Conservation (phyloP, 2,797 vertebrate genomes). For the Choloepus didactylus region DNA sequence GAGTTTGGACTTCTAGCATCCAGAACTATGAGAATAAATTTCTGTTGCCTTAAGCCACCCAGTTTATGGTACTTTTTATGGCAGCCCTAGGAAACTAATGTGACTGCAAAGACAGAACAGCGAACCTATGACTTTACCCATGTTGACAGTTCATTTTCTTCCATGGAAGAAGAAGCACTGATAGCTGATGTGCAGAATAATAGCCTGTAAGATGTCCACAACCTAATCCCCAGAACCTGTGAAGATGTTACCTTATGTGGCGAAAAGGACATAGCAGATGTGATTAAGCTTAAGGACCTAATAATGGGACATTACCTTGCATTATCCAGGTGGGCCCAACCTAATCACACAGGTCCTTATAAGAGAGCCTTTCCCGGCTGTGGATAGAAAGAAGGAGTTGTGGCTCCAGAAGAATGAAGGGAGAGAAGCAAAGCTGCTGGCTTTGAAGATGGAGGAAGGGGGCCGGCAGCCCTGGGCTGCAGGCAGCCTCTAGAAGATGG, state of each 20-base stretch:
- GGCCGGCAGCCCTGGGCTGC: too few species aligned
- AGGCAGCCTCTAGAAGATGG: not conserved
- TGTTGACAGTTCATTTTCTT: not conserved
- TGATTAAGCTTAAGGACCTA: not conserved
- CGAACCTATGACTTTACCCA: not conserved
- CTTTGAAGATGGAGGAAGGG: not conserved
- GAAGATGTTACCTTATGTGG: not conserved
- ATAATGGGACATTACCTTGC: not conserved
- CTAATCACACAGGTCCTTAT: not conserved
- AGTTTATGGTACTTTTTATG: too few species aligned
- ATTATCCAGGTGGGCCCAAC: not conserved
- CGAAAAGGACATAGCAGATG: not conserved
- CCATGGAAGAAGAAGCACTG: not conserved
- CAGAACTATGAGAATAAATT: too few species aligned
- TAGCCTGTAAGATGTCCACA: not conserved
- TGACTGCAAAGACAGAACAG: not conserved
- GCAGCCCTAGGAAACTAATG: too few species aligned
- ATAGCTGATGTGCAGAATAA: not conserved
- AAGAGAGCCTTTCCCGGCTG: not conserved
- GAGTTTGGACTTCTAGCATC: too few species aligned
- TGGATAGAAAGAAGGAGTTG: not conserved
- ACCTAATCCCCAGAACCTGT: not conserved
- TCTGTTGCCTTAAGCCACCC: too few species aligned
- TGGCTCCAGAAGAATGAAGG: not conserved
- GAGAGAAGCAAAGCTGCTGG: not conserved